Evolutionary conservation across 2,797 vertebrate species (phyloP).

Genomic region (Pitangus sulphuratus): DNA sequence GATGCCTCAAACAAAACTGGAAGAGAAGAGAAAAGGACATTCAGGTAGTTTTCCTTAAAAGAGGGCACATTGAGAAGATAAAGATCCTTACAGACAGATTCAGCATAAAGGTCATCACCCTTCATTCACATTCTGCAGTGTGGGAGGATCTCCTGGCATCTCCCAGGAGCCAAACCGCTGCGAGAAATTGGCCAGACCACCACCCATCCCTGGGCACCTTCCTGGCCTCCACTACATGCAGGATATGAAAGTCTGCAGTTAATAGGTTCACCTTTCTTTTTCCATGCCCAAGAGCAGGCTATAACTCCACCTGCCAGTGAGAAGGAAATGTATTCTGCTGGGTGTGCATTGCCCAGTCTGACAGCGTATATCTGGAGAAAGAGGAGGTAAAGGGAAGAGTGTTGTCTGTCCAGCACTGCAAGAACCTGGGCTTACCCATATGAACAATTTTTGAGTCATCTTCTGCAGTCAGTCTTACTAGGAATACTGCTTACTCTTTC

Average conservation of each 20-base stretch:
- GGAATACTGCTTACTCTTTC: neutral
- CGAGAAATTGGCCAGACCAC: neutral
- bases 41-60: neutral
- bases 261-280: neutral
- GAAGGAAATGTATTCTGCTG: neutral
- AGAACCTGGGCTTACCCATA: neutral
- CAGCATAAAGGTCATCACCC: fast-evolving
- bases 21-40: neutral
- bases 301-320: neutral
- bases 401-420: neutral
- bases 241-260: neutral
- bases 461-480: neutral
- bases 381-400: neutral
- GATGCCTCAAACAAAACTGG: neutral
- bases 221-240: neutral
- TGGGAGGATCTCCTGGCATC: neutral
- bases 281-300: neutral
- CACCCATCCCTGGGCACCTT: neutral
- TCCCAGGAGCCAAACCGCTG: neutral
- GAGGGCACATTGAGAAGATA: neutral
- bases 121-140: neutral
- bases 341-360: neutral
- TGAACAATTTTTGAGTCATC: neutral
- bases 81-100: neutral
- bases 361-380: neutral